A percentile compares a stretch with the other conserved stretches of the same genome.
phyloP scores from a whole-genome alignment of 92 coral and sea anemone species.

The Plumapathes pennacea region DNA sequence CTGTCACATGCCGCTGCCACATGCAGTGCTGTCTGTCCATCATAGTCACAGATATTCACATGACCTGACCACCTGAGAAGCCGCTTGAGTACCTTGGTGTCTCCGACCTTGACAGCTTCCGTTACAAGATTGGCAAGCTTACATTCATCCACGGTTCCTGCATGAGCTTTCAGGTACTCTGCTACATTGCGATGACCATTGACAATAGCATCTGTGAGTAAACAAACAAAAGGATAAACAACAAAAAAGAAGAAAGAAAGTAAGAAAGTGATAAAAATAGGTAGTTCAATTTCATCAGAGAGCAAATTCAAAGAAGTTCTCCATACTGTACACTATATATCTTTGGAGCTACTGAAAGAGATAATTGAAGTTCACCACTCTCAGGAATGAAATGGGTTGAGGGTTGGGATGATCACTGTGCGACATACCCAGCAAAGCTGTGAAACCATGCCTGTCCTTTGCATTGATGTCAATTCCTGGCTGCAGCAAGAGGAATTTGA shows the following conservation, averaged over 20 bases:
- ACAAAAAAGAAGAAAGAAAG: too few species aligned
- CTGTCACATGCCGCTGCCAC: constrained; percentile 72
- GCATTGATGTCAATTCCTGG: constrained; percentile 88
- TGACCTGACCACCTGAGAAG: constrained; percentile 84
- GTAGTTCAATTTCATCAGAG: too few species aligned
- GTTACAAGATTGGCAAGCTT: constrained; percentile 72
- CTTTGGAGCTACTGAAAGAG: too few species aligned
- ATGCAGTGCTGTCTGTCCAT: constrained; percentile 87
- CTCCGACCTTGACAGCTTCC: constrained; percentile 70
- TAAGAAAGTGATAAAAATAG: too few species aligned
- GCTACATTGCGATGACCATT: constrained; percentile 78
- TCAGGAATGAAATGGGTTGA: too few species aligned
- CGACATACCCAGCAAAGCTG: constrained; percentile 79
- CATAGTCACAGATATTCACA: constrained; percentile 73
- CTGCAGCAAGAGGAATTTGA: constrained; percentile 81
- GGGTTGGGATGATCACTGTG: not conserved
- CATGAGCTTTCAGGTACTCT: constrained; percentile 82
- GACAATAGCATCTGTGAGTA: constrained; percentile 71
- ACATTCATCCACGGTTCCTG: constrained; percentile 69
- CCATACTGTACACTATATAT: too few species aligned
- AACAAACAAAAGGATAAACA: too few species aligned
- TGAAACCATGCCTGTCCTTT: constrained; percentile 63
- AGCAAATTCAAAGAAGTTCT: too few species aligned
- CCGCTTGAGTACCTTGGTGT: constrained; percentile 67
- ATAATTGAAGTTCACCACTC: too few species aligned